These are phyloP conservation scores for Watsonalla cultraria DNA, from an alignment of 2,888 invertebrate species.

Conservation along the genomic window DNA sequence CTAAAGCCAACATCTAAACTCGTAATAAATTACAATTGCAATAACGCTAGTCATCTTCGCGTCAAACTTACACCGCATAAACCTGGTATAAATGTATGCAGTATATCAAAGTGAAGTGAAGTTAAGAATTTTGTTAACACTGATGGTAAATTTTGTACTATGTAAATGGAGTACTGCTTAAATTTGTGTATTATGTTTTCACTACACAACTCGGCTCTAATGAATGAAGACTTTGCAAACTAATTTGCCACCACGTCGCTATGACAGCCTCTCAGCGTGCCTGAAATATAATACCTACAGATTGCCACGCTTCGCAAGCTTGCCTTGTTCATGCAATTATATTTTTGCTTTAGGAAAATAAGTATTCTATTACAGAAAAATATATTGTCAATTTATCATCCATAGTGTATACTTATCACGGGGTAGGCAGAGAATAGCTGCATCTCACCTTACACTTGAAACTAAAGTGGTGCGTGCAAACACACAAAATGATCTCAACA, in stretches of 20 bases:
- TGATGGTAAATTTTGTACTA: not conserved
- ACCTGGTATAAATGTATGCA: no score
- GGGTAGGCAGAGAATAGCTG: no score
- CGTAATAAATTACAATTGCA: conserved; percentile 33
- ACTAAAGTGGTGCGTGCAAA: no score
- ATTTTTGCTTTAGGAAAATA: not conserved
- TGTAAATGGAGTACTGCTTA: not conserved
- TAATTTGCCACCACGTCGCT: conserved; percentile 51
- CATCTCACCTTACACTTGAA: no score
- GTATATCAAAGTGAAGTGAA: no score
- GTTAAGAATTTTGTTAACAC: no score
- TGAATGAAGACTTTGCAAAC: conserved; percentile 57
- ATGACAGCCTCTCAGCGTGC: conserved; percentile 27
- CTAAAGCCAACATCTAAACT: conserved; percentile 11
- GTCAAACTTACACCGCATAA: conserved; percentile 38
- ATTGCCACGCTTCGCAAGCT: conserved; percentile 19
- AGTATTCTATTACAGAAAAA: not conserved
- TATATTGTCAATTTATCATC: no score
- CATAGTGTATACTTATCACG: no score
- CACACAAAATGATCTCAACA: no score
- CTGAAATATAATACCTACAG: conserved; percentile 33
- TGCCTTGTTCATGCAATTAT: conserved; percentile 4
- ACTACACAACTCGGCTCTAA: conserved; percentile 44
- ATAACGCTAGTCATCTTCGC: conserved; percentile 21
- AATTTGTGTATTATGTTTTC: not conserved